Evolutionary conservation across 2,888 invertebrate species (phyloP), one percentile per base, ranked within the genome.

Genomic region (Dicyrtoma fusca): DNA sequence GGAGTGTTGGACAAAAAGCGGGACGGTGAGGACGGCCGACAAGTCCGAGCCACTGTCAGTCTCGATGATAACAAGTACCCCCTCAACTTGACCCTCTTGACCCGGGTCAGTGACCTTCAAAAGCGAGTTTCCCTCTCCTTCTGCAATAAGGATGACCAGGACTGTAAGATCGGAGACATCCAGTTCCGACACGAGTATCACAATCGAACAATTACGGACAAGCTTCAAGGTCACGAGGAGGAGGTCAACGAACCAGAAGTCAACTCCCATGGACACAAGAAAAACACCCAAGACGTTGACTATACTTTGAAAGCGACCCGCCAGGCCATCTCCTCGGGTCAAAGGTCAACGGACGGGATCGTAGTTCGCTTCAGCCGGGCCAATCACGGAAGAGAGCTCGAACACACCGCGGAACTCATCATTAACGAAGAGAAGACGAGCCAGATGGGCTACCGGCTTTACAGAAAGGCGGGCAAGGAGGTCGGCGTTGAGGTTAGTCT

Each of bases 381-480:
- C 13, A 49, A 69, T n/a, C 44, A 65, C 26, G 57, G 73, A 0
- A 42, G 61, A 17, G 49, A 75, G 14, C 75, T 75, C 42, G 77
- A 76, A 23, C 77, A 79, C 61, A 61, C 65, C 13, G 75, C 62
- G 0, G 73, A 75, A 34, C 73, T 80, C 21, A 76, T 78, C 45
- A 75, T 79, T 21, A 74, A 73, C 51, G 53, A 72, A 55, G 77
- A 76, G 63, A 77, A 76, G 63, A 53, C 23, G 1, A 69, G 71
- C 14, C 75, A 74, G 47, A 62, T 80, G 61, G 80, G 80, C 23
- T 78, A 77, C 70, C 74, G 73, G 44, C 1, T 80, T 1, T 78
- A 76, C 66, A 82, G 82, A 2, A 84, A 88, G 84, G 81, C 86
- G 23, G 86, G 87, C 74, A 87, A 88, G 51, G 75, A 81, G 77